phyloP scores from a whole-genome alignment of 2,797 vertebrate species.

The Okamejei kenojei region DNA sequence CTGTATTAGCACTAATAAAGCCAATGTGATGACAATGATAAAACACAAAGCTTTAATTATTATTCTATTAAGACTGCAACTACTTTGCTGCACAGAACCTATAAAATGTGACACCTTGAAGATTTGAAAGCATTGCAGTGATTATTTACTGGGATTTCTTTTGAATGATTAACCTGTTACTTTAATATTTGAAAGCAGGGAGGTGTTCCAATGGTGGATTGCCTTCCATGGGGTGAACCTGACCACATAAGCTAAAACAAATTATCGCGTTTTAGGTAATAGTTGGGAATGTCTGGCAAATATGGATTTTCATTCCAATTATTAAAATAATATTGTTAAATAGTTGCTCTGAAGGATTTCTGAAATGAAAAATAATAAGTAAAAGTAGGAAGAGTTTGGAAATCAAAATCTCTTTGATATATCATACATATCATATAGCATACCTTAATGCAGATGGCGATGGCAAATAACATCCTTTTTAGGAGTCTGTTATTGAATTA shows the following conservation, averaged over 20 bases:
- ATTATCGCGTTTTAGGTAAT: neutral
- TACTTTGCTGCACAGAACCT: neutral
- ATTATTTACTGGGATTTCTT: neutral
- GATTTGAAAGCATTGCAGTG: slow-evolving; percentile 16
- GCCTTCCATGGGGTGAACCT: neutral
- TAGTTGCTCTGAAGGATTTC: neutral
- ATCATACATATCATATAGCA: no score
- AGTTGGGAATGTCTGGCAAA: neutral
- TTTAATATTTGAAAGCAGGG: neutral
- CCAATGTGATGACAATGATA: neutral
- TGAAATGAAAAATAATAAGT: neutral
- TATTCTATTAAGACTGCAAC: neutral
- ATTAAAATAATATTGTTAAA: slow-evolving; percentile 6
- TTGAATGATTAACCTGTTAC: neutral
- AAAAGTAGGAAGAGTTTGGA: neutral
- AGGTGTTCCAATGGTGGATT: neutral
- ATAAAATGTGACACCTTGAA: neutral
- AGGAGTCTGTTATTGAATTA: neutral
- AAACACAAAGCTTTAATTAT: neutral
- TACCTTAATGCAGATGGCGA: neutral
- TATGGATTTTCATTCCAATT: neutral
- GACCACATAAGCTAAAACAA: no score
- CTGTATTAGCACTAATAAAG: neutral
- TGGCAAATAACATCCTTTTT: neutral
- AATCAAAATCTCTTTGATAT: neutral